Evolutionary conservation across 2,113 vertebrate genomes (phyloP).

Genomic region (Bubo blakistoni): DNA sequence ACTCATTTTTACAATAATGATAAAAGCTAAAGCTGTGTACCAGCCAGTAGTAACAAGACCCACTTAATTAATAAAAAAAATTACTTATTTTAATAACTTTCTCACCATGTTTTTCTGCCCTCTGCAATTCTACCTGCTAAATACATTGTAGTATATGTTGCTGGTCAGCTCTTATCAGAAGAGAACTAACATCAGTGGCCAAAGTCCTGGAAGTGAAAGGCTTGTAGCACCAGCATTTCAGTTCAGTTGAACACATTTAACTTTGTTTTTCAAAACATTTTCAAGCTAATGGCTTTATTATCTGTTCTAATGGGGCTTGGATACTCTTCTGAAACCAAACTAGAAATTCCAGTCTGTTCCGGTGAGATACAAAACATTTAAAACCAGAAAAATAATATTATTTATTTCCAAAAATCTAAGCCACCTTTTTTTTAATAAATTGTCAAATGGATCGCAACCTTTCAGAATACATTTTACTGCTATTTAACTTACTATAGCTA

Average conservation of each 20-base stretch:
- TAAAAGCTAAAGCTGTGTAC: background rate
- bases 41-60: background rate
- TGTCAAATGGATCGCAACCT: background rate
- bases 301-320: background rate
- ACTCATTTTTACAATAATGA: background rate
- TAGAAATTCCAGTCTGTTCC: background rate
- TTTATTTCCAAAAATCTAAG: background rate
- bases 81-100: background rate
- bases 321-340: background rate
- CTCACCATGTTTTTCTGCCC: background rate
- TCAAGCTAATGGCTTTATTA: background rate
- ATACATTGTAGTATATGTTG: background rate
- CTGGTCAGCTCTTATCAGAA: background rate
- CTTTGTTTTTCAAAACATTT: background rate
- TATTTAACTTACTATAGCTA: background rate
- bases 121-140: background rate
- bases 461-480: background rate
- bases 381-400: background rate
- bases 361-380: background rate
- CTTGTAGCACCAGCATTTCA: background rate
- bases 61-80: background rate
- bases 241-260: background rate
- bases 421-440: background rate
- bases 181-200: background rate
- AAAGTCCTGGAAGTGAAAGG: background rate